Conservation (phyloP, 92 coral and sea anemone species). For the Metridium senile region DNA sequence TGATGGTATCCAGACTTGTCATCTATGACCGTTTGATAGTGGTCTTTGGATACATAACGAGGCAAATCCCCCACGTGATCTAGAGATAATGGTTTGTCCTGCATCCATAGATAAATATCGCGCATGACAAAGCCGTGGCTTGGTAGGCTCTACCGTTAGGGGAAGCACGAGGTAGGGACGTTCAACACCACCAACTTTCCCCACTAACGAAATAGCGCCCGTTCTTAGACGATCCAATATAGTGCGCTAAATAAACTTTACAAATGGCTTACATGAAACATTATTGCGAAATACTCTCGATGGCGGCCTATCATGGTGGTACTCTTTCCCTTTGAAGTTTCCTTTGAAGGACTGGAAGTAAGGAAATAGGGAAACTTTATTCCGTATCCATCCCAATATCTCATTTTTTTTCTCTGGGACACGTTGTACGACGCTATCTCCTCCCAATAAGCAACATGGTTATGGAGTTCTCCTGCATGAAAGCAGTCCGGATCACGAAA, state of each 20-base stretch:
- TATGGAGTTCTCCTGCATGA: too few species aligned
- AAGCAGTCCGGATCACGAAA: too few species aligned
- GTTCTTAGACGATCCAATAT: constrained; percentile 22
- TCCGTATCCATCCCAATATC: too few species aligned
- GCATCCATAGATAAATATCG: constrained; percentile 57
- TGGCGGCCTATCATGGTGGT: constrained; percentile 36
- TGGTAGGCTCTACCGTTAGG: constrained; percentile 46
- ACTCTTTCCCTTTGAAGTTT: constrained; percentile 22
- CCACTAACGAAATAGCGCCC: constrained; percentile 42
- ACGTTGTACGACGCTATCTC: too few species aligned
- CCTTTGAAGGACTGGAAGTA: constrained; percentile 38
- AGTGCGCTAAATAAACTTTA: constrained; percentile 25
- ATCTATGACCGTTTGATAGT: constrained; percentile 43
- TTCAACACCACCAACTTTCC: constrained; percentile 30
- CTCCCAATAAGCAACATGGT: too few species aligned
- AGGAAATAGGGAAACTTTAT: constrained; percentile 36
- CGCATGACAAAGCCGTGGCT: too few species aligned
- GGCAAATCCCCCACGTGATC: constrained; percentile 37
- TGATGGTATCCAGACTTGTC: constrained; percentile 62
- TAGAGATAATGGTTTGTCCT: constrained; percentile 34
- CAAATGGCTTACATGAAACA: constrained; percentile 37
- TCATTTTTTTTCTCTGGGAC: too few species aligned
- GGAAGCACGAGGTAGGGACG: constrained; percentile 45
- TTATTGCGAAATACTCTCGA: constrained; percentile 28
- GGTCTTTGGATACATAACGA: constrained; percentile 27